These are phyloP conservation scores for Garra rufa DNA, from an alignment of 2,113 vertebrate genomes.

Conservation along the genomic window DNA sequence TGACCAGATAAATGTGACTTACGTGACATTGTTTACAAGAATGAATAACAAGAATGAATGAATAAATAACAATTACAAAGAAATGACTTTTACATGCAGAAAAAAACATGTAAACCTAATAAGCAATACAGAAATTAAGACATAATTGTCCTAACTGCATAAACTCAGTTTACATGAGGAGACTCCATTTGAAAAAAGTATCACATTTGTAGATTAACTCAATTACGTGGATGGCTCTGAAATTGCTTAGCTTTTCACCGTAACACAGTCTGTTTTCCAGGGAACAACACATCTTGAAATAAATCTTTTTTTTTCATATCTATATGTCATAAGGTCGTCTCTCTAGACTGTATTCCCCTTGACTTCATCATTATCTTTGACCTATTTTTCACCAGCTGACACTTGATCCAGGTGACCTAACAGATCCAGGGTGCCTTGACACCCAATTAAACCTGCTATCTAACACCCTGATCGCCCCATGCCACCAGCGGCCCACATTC, in stretches of 20 bases:
- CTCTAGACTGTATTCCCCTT: neutral
- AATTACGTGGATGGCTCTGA: neutral
- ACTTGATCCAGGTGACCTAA: slow-evolving; percentile 20
- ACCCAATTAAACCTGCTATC: slow-evolving; percentile 4
- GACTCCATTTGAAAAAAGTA: neutral
- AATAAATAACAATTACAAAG: neutral
- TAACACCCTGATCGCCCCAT: slow-evolving; percentile 19
- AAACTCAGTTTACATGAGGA: too few relatives aligned
- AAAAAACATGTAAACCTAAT: too few relatives aligned
- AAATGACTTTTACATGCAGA: too few relatives aligned
- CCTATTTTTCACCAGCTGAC: slow-evolving; percentile 30
- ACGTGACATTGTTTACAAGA: too few relatives aligned
- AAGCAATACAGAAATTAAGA: too few relatives aligned
- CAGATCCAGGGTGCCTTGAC: slow-evolving; percentile 5
- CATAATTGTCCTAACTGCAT: too few relatives aligned
- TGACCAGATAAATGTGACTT: too few relatives aligned
- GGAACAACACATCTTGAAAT: neutral
- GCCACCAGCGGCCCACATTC: neutral
- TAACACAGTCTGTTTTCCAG: neutral
- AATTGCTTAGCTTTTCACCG: neutral
- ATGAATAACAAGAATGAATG: too few relatives aligned
- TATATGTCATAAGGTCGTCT: too few relatives aligned
- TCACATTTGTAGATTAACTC: neutral
- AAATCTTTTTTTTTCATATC: too few relatives aligned
- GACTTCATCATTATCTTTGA: slow-evolving; percentile 43